These are phyloP conservation scores for Malthinus seriepunctatus DNA, from an alignment of 2,888 invertebrate genomes.

Conservation along the genomic window DNA sequence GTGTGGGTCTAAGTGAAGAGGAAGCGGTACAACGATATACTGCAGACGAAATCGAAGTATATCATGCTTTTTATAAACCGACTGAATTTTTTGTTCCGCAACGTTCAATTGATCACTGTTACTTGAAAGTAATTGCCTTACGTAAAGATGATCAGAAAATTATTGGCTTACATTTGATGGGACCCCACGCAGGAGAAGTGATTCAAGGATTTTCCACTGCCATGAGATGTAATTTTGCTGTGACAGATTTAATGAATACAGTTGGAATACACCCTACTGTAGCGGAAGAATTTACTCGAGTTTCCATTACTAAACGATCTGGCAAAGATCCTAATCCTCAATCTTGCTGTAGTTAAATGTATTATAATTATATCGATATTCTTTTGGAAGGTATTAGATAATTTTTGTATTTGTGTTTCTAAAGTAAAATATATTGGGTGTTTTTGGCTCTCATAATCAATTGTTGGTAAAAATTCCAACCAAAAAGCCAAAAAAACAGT, in stretches of 20 bases:
- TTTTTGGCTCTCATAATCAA: too few species aligned
- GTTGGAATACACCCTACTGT: constrained; percentile 93
- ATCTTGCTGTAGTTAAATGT: constrained; percentile 95
- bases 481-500: too few species aligned
- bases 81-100: constrained; percentile 95
- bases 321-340: constrained; percentile 87
- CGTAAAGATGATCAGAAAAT: constrained; percentile 72
- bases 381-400: too few species aligned
- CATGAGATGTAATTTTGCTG: too few species aligned
- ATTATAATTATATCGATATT: too few species aligned
- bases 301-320: constrained; percentile 88
- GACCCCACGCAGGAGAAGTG: constrained; percentile 91
- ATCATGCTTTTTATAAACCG: constrained; percentile 93
- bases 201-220: constrained; percentile 94
- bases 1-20: constrained; percentile 92
- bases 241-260: constrained; percentile 76
- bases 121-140: constrained; percentile 81
- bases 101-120: constrained; percentile 85
- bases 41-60: constrained; percentile 84
- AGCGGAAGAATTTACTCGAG: constrained; percentile 90
- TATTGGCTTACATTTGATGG: constrained; percentile 87
- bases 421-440: too few species aligned
- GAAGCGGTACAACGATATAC: constrained; percentile 70
- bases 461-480: too few species aligned
- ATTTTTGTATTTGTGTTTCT: too few species aligned